Percentiles rank a stretch among this genome's conserved stretches.
These are phyloP conservation scores for Eudasyphora cyanicolor DNA, from an alignment of 2,888 invertebrate species.

Conservation along the genomic window DNA sequence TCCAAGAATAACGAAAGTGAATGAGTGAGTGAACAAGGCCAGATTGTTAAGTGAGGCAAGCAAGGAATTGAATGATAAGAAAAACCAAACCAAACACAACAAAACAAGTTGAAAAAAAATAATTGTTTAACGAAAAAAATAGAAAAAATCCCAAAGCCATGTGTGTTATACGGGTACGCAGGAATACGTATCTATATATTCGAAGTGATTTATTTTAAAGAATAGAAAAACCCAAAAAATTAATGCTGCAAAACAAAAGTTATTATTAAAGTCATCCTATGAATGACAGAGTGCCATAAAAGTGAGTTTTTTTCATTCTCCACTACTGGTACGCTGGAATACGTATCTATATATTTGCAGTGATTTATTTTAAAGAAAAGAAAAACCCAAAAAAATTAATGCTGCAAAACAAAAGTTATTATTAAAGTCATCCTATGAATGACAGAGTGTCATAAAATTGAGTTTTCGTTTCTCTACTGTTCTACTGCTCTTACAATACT, in stretches of 20 bases:
- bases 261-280: too few species aligned
- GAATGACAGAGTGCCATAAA: too few species aligned
- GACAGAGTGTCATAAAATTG: conserved; percentile 1
- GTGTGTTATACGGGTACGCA: conserved; percentile 50
- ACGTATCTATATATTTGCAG: conserved; percentile 54
- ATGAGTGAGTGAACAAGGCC: conserved; percentile 32
- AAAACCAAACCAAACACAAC: too few species aligned
- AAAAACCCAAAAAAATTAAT: neutral
- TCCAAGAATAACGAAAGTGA: neutral
- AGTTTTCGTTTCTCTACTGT: neutral
- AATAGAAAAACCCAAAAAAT: too few species aligned
- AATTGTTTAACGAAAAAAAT: neutral
- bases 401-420: neutral
- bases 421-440: neutral
- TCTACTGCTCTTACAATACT: neutral
- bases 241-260: too few species aligned
- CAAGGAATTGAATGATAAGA: too few species aligned
- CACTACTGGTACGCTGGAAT: conserved; percentile 64
- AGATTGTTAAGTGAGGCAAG: neutral
- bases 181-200: too few species aligned
- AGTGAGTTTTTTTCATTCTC: too few species aligned
- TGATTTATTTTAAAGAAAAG: neutral
- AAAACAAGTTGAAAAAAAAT: too few species aligned
- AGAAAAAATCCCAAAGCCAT: neutral
- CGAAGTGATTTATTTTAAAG: too few species aligned